Evolutionary conservation across 2,797 vertebrate genomes (phyloP).

Genomic region (Sebastes itinus): DNA sequence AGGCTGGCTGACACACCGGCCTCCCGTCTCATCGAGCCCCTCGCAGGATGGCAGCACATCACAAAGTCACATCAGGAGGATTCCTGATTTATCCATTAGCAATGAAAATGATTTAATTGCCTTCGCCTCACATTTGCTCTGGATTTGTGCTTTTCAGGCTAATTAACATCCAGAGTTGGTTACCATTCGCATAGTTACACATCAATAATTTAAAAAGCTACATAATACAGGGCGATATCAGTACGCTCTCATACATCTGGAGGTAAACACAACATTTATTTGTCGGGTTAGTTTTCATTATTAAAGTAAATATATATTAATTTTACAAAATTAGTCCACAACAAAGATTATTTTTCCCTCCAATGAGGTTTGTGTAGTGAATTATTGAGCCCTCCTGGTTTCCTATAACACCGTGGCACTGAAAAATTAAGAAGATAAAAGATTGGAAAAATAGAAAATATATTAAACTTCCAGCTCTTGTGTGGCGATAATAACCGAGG

Average conservation of each 20-base stretch:
- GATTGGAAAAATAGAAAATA: constrained; percentile 59
- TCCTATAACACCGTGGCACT: constrained; percentile 27
- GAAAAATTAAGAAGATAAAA: constrained; percentile 62
- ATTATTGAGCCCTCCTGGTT: constrained; percentile 51
- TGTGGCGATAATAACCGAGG: constrained; percentile 52
- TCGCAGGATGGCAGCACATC: constrained; percentile 68
- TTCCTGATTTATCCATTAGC: constrained; percentile 61
- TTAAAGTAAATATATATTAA: constrained; percentile 46
- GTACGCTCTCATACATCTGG: constrained; percentile 2
- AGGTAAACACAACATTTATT: constrained; percentile 24
- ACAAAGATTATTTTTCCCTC: constrained; percentile 12
- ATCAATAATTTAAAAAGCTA: constrained; percentile 35
- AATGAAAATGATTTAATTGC: constrained; percentile 61
- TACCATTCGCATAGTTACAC: constrained; percentile 7
- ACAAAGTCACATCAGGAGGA: constrained; percentile 64
- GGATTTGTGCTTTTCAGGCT: constrained; percentile 44
- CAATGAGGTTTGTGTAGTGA: constrained; percentile 35
- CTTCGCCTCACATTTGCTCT: constrained; percentile 26
- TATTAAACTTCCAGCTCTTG: constrained; percentile 55
- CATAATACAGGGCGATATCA: constrained; percentile 2
- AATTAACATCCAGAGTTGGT: constrained; percentile 48
- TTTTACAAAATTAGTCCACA: constrained; percentile 43
- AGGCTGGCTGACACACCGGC: constrained; percentile 46
- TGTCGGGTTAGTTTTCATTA: constrained; percentile 33
- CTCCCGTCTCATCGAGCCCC: constrained; percentile 45